phyloP scores from a whole-genome alignment of 1,140 invertebrate species.

The Tetramorium simillimum region DNA sequence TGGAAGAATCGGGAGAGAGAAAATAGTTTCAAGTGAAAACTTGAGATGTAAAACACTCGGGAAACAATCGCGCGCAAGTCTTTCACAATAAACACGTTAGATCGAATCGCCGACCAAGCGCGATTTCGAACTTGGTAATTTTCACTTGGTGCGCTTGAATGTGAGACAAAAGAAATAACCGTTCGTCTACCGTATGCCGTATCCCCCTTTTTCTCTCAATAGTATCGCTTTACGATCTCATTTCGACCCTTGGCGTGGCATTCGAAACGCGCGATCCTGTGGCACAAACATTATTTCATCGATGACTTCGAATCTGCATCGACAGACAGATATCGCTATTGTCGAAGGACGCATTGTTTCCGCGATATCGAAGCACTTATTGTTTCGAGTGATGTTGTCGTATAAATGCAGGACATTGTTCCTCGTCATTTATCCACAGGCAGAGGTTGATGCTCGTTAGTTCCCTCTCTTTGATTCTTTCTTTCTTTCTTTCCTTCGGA shows the following conservation, averaged over 20 bases:
- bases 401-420: slow-evolving; percentile 80
- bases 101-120: slow-evolving; percentile 5
- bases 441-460: slow-evolving; percentile 73
- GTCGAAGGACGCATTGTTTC: slow-evolving; percentile 76
- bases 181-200: slow-evolving; percentile 3
- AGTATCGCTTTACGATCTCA: slow-evolving; percentile 40
- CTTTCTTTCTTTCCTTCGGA: slow-evolving; percentile 59
- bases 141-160: not conserved
- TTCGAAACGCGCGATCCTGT: slow-evolving; percentile 36
- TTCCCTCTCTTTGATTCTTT: slow-evolving; percentile 37
- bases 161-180: not conserved
- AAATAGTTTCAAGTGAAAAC: not conserved
- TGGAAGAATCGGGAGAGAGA: not conserved
- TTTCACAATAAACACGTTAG: not conserved
- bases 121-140: not conserved
- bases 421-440: slow-evolving; percentile 70
- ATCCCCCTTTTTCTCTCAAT: not conserved
- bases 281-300: slow-evolving; percentile 72
- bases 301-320: slow-evolving; percentile 76
- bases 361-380: slow-evolving; percentile 65
- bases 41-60: not conserved
- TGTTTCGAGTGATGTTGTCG: slow-evolving; percentile 81
- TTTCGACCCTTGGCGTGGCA: not conserved
- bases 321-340: slow-evolving; percentile 79
- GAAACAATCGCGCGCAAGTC: not conserved